Evolutionary conservation across 1,140 invertebrate species (phyloP), one percentile per base, ranked within the genome.

Genomic region (Saccostrea glomerata): DNA sequence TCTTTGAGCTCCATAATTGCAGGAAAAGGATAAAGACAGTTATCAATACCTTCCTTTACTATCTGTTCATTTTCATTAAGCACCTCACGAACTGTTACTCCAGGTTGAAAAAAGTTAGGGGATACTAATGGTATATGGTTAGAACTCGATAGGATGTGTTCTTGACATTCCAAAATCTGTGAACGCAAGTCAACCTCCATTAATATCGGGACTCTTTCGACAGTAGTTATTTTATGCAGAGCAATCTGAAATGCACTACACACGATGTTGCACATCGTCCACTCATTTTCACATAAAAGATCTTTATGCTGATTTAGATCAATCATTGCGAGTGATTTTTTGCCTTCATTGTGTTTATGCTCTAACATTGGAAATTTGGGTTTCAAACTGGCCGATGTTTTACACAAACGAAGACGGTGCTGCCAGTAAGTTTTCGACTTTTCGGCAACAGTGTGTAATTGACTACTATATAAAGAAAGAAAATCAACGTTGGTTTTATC

Each of bases 101-200:
- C 25, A 13, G 25, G 70, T 15, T 30, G 13, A 9, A 30, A 17
- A 30, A 77, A 77, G 15, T 77, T 30, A 4, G 70, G 23, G 23
- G 70, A 77, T 77, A 77, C 25, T 11, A 77, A 11, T 77, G 70
- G 70, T 12, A 77, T 12, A 11, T 30, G 13, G 70, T 77, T 77
- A 25, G 25, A 12, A 30, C 70, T 36, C 2, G 70, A 25, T 25
- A 15, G 25, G 3, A 77, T 77, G 3, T 77, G 23, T 25, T 77
- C 70, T 15, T 77, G 70, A 30, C 23, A 36, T 77, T 77, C 70
- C 30, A 2, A 25, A 15, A 77, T 36, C 3, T 12, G 70, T 12
- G 11, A 30, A 77, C 70, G 70, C 30, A 77, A 77, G 30, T 77
- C 70, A 77, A 30, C 70, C 11, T 77, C 70, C 70, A 77, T 77